These are phyloP conservation scores for Labrus mixtus DNA, from an alignment of 2,113 vertebrate genomes.

Conservation along the genomic window DNA sequence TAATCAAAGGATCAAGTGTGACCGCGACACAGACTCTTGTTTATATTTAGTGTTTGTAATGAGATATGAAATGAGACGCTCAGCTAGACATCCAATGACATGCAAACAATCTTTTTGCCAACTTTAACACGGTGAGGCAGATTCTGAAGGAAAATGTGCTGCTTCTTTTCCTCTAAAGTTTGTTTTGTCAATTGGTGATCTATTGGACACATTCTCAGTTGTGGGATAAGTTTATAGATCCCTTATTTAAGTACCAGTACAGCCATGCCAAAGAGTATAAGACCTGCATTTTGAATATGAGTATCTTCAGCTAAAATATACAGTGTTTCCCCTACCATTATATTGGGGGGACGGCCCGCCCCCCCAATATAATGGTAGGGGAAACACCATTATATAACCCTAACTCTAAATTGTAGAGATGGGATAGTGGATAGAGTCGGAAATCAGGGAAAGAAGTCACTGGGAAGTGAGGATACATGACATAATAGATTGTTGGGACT, in stretches of 20 bases:
- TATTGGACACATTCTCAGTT: too few species aligned
- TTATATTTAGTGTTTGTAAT: conserved; percentile 45
- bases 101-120: neutral
- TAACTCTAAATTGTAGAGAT: too few species aligned
- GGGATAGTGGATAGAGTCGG: too few species aligned
- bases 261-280: neutral
- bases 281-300: neutral
- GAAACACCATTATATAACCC: too few species aligned
- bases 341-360: too few species aligned
- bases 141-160: neutral
- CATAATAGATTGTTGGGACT: too few species aligned
- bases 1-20: conserved; percentile 64
- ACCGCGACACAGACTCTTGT: conserved; percentile 23
- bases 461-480: too few species aligned
- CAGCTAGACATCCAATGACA: neutral
- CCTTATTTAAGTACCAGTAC: neutral
- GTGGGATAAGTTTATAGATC: too few species aligned
- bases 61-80: conserved; percentile 36
- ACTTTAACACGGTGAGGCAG: neutral
- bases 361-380: too few species aligned
- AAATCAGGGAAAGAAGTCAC: too few species aligned
- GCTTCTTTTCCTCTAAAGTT: neutral
- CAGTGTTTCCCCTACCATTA: too few species aligned
- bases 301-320: neutral
- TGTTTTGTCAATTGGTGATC: neutral